phyloP scores from a whole-genome alignment of 2,797 vertebrate species.

The Lacerta agilis region DNA sequence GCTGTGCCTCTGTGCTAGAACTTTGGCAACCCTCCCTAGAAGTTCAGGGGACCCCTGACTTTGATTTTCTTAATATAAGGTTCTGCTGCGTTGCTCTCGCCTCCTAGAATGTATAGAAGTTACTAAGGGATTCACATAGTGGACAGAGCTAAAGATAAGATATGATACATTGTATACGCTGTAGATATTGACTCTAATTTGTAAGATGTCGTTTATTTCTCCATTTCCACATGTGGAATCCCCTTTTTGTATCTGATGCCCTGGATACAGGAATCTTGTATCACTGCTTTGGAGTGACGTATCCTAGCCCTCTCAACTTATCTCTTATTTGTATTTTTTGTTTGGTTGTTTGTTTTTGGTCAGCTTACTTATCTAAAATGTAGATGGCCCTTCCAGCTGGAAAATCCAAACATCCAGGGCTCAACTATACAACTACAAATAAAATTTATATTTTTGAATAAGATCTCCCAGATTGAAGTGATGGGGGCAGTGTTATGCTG shows the following conservation, averaged over 20 bases:
- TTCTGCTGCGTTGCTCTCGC: neutral
- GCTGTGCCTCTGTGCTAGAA: neutral
- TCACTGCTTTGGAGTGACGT: neutral
- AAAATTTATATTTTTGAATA: slow-evolving; percentile 46
- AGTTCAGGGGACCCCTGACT: neutral
- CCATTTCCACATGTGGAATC: neutral
- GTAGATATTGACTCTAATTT: slow-evolving; percentile 5
- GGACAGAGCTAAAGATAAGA: slow-evolving; percentile 7
- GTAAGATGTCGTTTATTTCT: neutral
- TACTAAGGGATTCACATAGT: neutral
- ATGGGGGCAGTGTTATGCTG: neutral
- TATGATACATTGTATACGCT: slow-evolving; percentile 10
- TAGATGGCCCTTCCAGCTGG: neutral
- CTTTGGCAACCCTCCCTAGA: slow-evolving; percentile 10
- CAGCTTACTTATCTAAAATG: neutral
- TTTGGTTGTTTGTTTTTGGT: neutral
- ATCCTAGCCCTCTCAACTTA: slow-evolving; percentile 10
- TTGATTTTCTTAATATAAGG: neutral
- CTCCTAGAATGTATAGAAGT: slow-evolving; percentile 14
- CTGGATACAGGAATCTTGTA: neutral
- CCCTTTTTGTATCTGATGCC: neutral
- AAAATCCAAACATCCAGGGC: neutral
- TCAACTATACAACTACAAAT: slow-evolving; percentile 19
- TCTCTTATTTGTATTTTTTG: slow-evolving; percentile 13
- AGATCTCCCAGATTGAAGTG: neutral